Evolutionary conservation across 2,797 vertebrate genomes (phyloP), one percentile per base, ranked within the genome.

Genomic region (Sebastes nivosus): DNA sequence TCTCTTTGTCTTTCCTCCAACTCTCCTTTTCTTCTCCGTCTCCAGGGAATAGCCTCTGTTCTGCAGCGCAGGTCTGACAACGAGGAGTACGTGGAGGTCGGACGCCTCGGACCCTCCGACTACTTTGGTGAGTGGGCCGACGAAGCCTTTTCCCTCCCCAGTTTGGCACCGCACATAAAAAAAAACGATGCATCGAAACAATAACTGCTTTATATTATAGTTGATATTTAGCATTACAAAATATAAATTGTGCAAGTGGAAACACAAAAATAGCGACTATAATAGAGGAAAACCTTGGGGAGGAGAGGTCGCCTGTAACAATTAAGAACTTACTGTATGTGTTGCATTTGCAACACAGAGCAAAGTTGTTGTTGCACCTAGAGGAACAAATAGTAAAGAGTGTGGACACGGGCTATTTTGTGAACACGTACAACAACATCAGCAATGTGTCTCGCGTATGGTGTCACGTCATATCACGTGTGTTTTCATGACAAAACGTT

Each of bases 41-140:
- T 78, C 3, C 92, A 99, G 98, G 98, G 98, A 83, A 98, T 97
- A 0, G 98, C 98, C 54, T 99, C 98, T 0, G 98, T 99, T 70
- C 96, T 99, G 76, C 98, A 99, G 95, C 97, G 98, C 88, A 92
- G 98, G 68, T 98, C 98, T 8, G 97, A 98, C 84, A 97, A 97
- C 0, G 98, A 99, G 91, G 98, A 99, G 86, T 99, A 99, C 0
- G 95, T 99, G 0, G 98, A 99, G 80, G 98, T 99, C 2, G 98
- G 98, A 42, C 96, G 98, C 36, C 97, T 99, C 0, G 98, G 98
- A 68, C 98, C 97, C 6, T 99, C 98, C 0, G 98, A 99, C 94
- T 99, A 99, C 93, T 99, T 99, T 63, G 98, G 98, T 99, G 93
- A 97, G 97, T 89, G 1, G 38, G 54, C 54, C 8, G 0, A 36